Evolutionary conservation across 35 echinoderm and acorn worm species (phyloP).

Genomic region (Anneissia japonica): DNA sequence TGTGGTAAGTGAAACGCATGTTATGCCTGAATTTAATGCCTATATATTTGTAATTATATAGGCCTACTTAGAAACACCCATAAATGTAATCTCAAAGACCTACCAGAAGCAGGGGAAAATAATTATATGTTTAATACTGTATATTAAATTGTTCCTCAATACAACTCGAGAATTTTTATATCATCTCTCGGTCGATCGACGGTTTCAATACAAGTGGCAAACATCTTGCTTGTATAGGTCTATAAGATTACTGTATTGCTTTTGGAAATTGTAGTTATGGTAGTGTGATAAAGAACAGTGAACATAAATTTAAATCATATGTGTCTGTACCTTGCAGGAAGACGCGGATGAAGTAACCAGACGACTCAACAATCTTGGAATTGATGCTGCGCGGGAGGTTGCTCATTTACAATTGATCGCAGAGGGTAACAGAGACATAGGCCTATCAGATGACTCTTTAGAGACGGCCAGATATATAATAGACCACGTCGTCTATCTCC

Average conservation of each 20-base stretch:
- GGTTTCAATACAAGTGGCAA: no score
- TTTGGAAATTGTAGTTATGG: not conserved
- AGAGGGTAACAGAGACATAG: not conserved
- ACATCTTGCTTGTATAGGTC: not conserved
- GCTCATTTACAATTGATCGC: slow-evolving; percentile 27
- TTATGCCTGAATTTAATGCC: no score
- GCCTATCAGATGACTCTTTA: not conserved
- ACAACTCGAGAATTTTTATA: no score
- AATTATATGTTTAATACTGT: no score
- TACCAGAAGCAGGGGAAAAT: no score
- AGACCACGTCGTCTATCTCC: slow-evolving; percentile 79
- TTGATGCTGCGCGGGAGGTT: slow-evolving; percentile 49
- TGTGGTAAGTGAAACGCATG: slow-evolving; percentile 60
- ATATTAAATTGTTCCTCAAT: no score
- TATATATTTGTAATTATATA: no score
- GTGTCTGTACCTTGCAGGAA: slow-evolving; percentile 50
- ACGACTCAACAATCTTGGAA: slow-evolving; percentile 65
- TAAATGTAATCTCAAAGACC: no score
- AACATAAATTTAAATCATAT: no score
- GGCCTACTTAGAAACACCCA: no score
- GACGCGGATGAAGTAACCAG: slow-evolving; percentile 67
- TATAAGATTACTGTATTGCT: not conserved
- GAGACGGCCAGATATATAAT: slow-evolving; percentile 65
- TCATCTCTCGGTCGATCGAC: no score
- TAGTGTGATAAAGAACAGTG: no score